Percentiles rank a stretch among this genome's conserved stretches.
Evolutionary conservation across 2,888 invertebrate species (phyloP).

Genomic region (Caenorhabditis sp.): DNA sequence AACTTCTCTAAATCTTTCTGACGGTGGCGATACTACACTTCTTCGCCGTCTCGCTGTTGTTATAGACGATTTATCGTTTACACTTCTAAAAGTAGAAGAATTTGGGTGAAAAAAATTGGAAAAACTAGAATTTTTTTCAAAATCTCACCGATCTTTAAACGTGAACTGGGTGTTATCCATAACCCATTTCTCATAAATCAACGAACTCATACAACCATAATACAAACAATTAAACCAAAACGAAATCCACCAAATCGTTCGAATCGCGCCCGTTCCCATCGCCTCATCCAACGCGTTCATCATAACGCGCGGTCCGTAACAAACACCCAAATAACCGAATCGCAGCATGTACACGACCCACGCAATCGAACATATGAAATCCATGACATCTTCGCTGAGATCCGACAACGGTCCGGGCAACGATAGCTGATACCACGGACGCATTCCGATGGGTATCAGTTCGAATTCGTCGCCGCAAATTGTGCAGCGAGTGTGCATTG

Average conservation of each 20-base stretch:
- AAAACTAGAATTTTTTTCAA: background rate
- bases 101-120: background rate
- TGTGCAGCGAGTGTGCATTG: constrained; percentile 28
- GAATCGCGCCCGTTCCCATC: constrained; percentile 27
- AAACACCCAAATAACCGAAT: constrained; percentile 18
- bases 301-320: constrained; percentile 22
- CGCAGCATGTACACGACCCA: constrained; percentile 46
- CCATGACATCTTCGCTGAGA: constrained; percentile 34
- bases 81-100: background rate
- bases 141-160: constrained; percentile 31
- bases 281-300: constrained; percentile 17
- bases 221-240: constrained; percentile 55
- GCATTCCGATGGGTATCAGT: constrained; percentile 27
- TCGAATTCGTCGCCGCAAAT: constrained; percentile 38
- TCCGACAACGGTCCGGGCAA: constrained; percentile 43
- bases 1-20: background rate
- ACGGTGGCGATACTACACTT: background rate
- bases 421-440: constrained; percentile 22
- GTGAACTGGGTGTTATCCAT: constrained; percentile 40
- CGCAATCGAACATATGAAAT: constrained; percentile 46
- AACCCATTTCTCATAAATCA: constrained; percentile 48
- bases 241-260: constrained; percentile 48
- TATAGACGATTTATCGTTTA: no score
- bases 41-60: background rate
- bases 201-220: constrained; percentile 42